phyloP scores from a whole-genome alignment of 2,797 vertebrate genomes.

The Cygnus olor region DNA sequence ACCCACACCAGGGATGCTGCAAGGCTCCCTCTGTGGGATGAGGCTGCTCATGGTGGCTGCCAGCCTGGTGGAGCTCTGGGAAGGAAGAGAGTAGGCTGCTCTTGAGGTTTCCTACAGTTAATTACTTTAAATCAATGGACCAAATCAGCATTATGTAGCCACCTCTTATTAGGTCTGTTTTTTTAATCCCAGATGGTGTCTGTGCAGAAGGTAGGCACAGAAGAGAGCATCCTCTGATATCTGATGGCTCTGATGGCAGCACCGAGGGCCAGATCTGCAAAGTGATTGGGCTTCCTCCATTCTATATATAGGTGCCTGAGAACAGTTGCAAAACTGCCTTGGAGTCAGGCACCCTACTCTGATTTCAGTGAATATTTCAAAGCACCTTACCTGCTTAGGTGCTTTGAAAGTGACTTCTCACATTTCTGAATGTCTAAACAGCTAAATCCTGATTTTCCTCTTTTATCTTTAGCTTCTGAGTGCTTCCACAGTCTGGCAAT shows the following conservation, averaged over 20 bases:
- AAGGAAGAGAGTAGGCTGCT: accelerated
- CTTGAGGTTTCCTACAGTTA: not conserved
- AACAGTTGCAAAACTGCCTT: not conserved
- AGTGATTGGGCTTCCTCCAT: not conserved
- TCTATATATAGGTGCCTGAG: not conserved
- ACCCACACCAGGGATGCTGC: not conserved
- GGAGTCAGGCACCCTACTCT: not conserved
- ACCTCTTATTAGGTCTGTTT: accelerated
- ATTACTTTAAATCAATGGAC: not conserved
- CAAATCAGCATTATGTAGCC: not conserved
- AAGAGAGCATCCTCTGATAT: not conserved
- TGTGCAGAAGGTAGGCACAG: accelerated
- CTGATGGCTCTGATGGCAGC: not conserved
- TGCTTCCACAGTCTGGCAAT: not conserved
- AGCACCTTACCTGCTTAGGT: not conserved
- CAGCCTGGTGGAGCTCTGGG: not conserved
- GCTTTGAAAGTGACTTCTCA: slow-evolving; percentile 42
- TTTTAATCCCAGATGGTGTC: not conserved
- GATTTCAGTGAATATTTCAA: not conserved
- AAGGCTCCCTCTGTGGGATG: not conserved
- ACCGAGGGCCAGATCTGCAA: not conserved
- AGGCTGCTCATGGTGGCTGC: accelerated
- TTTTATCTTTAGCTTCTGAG: slow-evolving; percentile 13
- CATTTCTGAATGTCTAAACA: slow-evolving; percentile 22
- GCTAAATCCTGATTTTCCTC: slow-evolving; percentile 20